These are phyloP conservation scores for Cryptocephalus primarius DNA, from an alignment of 2,888 invertebrate genomes.

Conservation along the genomic window DNA sequence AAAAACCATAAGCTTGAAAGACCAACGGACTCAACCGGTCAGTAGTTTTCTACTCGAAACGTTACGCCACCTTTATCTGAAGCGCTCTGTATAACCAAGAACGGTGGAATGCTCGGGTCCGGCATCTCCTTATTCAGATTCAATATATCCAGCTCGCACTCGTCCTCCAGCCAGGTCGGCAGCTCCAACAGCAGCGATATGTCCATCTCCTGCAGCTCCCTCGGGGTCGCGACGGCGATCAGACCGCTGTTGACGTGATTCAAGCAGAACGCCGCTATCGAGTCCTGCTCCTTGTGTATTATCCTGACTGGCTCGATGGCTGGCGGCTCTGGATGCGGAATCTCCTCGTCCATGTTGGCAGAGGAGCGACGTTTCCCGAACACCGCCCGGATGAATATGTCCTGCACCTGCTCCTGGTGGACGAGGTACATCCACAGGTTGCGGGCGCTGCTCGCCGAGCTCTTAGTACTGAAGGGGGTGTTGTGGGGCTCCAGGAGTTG, in stretches of 20 bases:
- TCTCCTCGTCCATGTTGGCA: constrained; percentile 41
- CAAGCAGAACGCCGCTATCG: constrained; percentile 93
- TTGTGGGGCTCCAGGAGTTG: constrained; percentile 86
- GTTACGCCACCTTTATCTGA: constrained; percentile 38
- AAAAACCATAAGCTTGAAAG: too few species aligned
- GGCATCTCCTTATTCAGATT: constrained; percentile 61
- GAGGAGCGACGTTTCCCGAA: constrained; percentile 68
- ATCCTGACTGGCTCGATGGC: constrained; percentile 78
- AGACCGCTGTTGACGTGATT: constrained; percentile 80
- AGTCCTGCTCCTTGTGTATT: constrained; percentile 98
- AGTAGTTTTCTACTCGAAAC: too few species aligned
- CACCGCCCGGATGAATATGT: constrained; percentile 90
- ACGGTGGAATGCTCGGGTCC: constrained; percentile 50
- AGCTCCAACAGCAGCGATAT: constrained; percentile 83
- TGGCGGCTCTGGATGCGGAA: constrained; percentile 33
- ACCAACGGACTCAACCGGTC: too few species aligned
- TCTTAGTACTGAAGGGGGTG: constrained; percentile 77
- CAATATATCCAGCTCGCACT: constrained; percentile 92
- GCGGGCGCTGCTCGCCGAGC: constrained; percentile 63
- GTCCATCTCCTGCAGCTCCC: constrained; percentile 97
- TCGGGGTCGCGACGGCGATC: constrained; percentile 83
- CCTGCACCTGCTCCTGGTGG: constrained; percentile 81
- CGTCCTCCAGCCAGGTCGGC: constrained; percentile 91
- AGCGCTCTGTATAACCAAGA: constrained; percentile 77
- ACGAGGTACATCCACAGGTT: constrained; percentile 91